These are phyloP conservation scores for Mirza zaza DNA, from an alignment of 2,113 vertebrate genomes.

Conservation along the genomic window DNA sequence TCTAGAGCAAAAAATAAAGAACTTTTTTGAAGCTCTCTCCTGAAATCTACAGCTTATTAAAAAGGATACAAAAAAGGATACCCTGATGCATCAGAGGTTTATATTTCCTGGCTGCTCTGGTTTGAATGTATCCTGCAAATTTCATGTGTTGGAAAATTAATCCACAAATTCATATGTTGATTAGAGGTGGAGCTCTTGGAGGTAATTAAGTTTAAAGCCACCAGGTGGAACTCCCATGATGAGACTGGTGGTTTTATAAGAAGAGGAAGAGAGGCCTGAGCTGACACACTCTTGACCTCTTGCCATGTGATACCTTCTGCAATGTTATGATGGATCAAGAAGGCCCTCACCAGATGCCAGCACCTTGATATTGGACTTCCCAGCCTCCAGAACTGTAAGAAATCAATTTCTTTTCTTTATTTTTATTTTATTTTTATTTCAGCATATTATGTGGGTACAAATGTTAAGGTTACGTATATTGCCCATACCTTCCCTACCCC, in stretches of 20 bases:
- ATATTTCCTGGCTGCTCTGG: background rate
- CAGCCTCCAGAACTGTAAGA: background rate
- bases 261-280: too few species aligned
- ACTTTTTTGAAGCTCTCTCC: background rate
- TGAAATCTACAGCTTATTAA: background rate
- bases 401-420: background rate
- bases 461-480: too few species aligned
- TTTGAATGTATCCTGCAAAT: too few species aligned
- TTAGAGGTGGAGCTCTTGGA: background rate
- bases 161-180: too few species aligned
- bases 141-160: too few species aligned
- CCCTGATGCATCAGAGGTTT: background rate
- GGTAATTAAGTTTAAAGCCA: background rate
- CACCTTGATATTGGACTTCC: background rate
- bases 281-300: too few species aligned
- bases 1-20: conserved; percentile 19
- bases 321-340: background rate
- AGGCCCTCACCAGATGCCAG: background rate
- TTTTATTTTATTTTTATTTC: too few species aligned
- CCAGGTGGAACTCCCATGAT: background rate
- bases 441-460: too few species aligned
- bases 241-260: background rate
- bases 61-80: background rate
- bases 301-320: background rate
- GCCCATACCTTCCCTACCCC: too few species aligned